Conservation (phyloP, 2,113 vertebrate species). For the Otus sunia region DNA sequence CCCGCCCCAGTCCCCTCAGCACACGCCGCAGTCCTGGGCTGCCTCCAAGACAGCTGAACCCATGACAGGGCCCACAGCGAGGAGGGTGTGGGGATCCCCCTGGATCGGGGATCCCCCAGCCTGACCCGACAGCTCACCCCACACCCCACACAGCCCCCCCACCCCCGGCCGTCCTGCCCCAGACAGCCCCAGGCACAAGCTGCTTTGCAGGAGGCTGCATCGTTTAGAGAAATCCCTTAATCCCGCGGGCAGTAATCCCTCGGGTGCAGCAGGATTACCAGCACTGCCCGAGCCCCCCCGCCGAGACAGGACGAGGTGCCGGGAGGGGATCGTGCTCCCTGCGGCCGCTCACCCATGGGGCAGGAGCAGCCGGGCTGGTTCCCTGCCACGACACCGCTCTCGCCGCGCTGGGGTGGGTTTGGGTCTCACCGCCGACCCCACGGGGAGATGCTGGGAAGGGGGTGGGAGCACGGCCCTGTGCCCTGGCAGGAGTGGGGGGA, state of each 20-base stretch:
- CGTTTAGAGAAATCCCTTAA: constrained; percentile 64
- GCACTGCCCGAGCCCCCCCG: neutral
- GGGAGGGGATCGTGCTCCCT: rapidly evolving
- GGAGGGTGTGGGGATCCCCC: neutral
- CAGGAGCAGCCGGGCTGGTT: neutral
- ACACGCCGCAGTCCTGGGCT: rapidly evolving
- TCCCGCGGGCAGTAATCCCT: constrained; percentile 19
- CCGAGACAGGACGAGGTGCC: neutral
- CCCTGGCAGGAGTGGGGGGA: neutral
- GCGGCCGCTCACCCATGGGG: rapidly evolving
- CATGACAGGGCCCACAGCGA: rapidly evolving
- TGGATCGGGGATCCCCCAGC: no score
- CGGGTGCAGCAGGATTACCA: neutral
- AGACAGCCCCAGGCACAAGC: neutral
- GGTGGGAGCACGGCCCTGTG: rapidly evolving
- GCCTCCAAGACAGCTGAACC: neutral
- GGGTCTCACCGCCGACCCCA: rapidly evolving
- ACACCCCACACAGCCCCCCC: neutral
- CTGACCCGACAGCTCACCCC: neutral
- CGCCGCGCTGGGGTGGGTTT: neutral
- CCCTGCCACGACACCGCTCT: rapidly evolving
- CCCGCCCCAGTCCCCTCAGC: rapidly evolving
- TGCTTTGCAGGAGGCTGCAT: neutral
- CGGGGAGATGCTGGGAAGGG: neutral
- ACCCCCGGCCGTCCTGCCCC: neutral